A percentile compares a stretch with the other conserved stretches of the same genome.
These are phyloP conservation scores for Arge pagana DNA, from an alignment of 2,888 invertebrate genomes.

Conservation along the genomic window DNA sequence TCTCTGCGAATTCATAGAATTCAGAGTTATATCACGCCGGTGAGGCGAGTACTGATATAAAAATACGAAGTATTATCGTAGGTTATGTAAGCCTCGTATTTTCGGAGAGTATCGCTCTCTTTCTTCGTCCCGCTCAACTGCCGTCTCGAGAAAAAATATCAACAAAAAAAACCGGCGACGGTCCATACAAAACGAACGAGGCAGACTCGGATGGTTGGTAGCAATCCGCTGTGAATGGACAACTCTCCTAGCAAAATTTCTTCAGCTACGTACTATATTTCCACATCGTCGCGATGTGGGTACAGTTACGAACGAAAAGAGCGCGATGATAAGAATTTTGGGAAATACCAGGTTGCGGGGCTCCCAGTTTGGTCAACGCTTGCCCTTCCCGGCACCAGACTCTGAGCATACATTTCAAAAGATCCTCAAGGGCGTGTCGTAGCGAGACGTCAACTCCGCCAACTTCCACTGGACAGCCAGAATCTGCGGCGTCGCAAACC, in stretches of 20 bases:
- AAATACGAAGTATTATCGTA: too few species aligned
- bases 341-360: slow-evolving; percentile 63
- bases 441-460: slow-evolving; percentile 59
- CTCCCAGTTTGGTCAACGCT: slow-evolving; percentile 69
- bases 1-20: too few species aligned
- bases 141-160: too few species aligned
- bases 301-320: slow-evolving; percentile 45
- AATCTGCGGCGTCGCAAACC: slow-evolving; percentile 54
- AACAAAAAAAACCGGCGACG: too few species aligned
- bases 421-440: slow-evolving; percentile 73
- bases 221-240: slow-evolving; percentile 23
- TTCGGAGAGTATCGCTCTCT: too few species aligned
- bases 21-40: too few species aligned
- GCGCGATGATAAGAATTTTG: slow-evolving; percentile 22
- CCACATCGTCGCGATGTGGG: too few species aligned
- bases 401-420: slow-evolving; percentile 80
- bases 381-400: slow-evolving; percentile 81
- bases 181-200: too few species aligned
- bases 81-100: too few species aligned
- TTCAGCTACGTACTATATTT: slow-evolving; percentile 24
- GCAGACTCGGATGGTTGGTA: too few species aligned
- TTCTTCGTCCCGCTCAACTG: too few species aligned
- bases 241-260: slow-evolving; percentile 1
- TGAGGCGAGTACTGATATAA: too few species aligned
- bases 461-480: slow-evolving; percentile 45